Evolutionary conservation across 2,888 invertebrate genomes (phyloP).

Genomic region (Drosophila neoperkinsi): DNA sequence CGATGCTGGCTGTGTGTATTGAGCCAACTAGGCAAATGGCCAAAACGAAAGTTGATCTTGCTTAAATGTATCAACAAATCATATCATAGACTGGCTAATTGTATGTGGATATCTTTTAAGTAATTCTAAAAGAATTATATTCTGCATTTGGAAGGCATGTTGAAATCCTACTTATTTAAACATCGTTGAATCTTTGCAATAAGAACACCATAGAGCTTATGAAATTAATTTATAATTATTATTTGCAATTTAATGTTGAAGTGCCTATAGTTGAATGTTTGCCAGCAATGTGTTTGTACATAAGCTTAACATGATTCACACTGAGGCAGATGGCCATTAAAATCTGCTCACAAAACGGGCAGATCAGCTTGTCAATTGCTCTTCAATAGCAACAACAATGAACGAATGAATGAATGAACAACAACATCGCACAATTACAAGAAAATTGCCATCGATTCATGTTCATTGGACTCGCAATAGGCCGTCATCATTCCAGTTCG

Average conservation of each 20-base stretch:
- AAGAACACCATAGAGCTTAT: background rate
- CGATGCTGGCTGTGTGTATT: slow-evolving; percentile 6
- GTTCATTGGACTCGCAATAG: slow-evolving; percentile 70
- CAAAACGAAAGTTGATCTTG: slow-evolving; percentile 56
- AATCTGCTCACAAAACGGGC: slow-evolving; percentile 38
- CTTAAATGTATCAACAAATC: slow-evolving; percentile 15
- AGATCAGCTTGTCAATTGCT: slow-evolving; percentile 59
- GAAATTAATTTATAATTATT: background rate
- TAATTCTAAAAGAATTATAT: background rate
- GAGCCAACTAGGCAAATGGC: slow-evolving; percentile 22
- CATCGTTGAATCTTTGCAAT: background rate
- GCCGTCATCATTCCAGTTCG: slow-evolving; percentile 64
- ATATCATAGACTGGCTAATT: background rate
- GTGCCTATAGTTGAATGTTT: background rate
- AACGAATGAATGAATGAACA: slow-evolving; percentile 31
- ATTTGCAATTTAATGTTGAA: slow-evolving; percentile 1
- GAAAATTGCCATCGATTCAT: slow-evolving; percentile 81
- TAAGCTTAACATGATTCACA: slow-evolving; percentile 45
- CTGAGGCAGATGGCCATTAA: slow-evolving; percentile 50
- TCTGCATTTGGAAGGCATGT: background rate
- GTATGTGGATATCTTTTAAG: background rate
- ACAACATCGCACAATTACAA: slow-evolving; percentile 75
- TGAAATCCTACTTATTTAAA: background rate
- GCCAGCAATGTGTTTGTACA: slow-evolving; percentile 10
- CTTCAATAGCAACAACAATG: slow-evolving; percentile 45